phyloP scores from a whole-genome alignment of 2,888 invertebrate species.

The Aporophyla nigra region DNA sequence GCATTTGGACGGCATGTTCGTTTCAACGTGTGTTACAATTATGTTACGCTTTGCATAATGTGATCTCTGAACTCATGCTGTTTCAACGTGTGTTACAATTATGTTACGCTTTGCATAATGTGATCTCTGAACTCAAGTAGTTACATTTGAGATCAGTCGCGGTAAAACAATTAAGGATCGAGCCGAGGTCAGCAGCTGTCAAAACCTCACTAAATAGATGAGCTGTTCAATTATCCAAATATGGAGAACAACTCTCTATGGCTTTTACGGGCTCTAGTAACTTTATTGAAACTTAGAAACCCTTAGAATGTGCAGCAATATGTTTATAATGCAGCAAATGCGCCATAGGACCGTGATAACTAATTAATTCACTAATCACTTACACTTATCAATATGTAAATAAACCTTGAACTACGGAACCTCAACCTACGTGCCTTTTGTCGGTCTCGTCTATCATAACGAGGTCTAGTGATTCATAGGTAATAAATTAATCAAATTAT shows the following conservation, averaged over 20 bases:
- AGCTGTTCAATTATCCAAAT: background rate
- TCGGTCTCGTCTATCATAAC: slow-evolving; percentile 19
- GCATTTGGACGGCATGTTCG: too few relatives aligned
- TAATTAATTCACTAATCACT: slow-evolving; percentile 31
- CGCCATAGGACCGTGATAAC: background rate
- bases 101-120: too few relatives aligned
- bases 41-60: too few relatives aligned
- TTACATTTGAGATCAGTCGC: too few relatives aligned
- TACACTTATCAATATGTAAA: slow-evolving; percentile 40
- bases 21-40: too few relatives aligned
- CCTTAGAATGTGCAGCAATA: background rate
- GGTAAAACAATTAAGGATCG: background rate
- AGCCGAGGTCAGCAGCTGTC: background rate
- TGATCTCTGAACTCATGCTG: too few relatives aligned
- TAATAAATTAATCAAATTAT: slow-evolving; percentile 5
- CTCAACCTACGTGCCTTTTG: slow-evolving; percentile 50
- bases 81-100: too few relatives aligned
- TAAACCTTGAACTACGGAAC: slow-evolving; percentile 31
- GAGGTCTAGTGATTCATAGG: slow-evolving; percentile 33
- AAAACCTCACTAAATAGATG: too few relatives aligned
- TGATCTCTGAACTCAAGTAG: too few relatives aligned
- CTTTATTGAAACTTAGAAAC: background rate
- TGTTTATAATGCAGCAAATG: background rate
- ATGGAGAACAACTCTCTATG: background rate
- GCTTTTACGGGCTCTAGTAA: background rate